Evolutionary conservation across 1,140 invertebrate species (phyloP).

Genomic region (Drosophila pseudoobscura): DNA sequence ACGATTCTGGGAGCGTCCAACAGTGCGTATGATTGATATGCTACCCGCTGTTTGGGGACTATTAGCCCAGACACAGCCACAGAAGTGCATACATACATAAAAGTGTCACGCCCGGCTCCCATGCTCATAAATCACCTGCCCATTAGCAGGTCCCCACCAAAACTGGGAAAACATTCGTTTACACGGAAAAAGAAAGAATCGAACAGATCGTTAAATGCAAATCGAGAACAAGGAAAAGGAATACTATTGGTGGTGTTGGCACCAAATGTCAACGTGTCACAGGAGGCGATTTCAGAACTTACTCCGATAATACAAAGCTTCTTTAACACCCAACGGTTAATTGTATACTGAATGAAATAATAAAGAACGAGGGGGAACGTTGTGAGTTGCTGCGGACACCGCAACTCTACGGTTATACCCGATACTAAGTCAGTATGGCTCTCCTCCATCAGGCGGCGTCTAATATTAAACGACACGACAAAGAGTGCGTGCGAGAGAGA

Average conservation of each 20-base stretch:
- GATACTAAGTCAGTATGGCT: too few species aligned
- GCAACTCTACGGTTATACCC: too few species aligned
- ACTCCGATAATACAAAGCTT: too few species aligned
- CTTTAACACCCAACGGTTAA: too few species aligned
- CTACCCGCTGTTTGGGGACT: conserved; percentile 24
- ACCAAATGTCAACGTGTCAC: too few species aligned
- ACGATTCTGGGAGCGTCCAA: not conserved
- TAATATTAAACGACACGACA: too few species aligned
- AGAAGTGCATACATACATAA: conserved; percentile 75
- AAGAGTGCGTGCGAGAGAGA: too few species aligned
- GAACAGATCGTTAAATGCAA: conserved; percentile 52
- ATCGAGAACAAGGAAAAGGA: conserved; percentile 1
- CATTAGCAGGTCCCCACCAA: conserved; percentile 48
- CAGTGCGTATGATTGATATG: conserved; percentile 70
- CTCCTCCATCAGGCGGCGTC: too few species aligned
- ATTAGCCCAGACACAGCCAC: conserved; percentile 53
- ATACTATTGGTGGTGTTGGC: not conserved
- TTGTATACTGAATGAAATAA: too few species aligned
- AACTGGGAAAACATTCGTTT: conserved; percentile 39
- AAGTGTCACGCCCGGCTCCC: conserved; percentile 51
- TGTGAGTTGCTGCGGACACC: too few species aligned
- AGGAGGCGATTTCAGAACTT: too few species aligned
- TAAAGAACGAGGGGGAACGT: too few species aligned
- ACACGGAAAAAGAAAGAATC: conserved; percentile 29
- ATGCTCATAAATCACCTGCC: conserved; percentile 63